Evolutionary conservation across 2,113 vertebrate genomes (phyloP).

Genomic region (Rhabdomys dilectus): DNA sequence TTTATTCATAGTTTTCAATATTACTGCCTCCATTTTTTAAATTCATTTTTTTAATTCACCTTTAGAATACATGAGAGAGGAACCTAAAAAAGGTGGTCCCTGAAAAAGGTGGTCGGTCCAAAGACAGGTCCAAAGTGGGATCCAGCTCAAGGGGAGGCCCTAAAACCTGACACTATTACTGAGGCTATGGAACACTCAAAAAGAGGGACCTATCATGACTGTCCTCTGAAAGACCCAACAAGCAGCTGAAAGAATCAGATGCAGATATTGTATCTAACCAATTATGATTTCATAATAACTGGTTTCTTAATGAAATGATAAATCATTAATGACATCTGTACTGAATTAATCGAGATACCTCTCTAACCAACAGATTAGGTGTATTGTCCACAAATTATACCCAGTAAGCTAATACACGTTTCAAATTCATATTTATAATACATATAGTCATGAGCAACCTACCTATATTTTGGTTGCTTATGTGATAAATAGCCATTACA

Average conservation of each 20-base stretch:
- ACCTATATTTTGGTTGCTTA: background rate
- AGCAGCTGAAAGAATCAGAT: no score
- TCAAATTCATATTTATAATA: background rate
- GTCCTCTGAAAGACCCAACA: no score
- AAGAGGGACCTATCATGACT: no score
- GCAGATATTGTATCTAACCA: no score
- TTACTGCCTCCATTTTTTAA: background rate
- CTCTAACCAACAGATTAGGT: background rate
- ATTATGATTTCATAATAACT: background rate
- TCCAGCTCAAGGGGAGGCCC: no score
- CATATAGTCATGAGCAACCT: background rate
- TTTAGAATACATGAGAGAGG: background rate
- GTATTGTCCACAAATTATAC: background rate
- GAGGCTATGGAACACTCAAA: no score
- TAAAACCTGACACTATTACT: no score
- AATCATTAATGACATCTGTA: background rate
- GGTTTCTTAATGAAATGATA: background rate
- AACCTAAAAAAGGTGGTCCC: no score
- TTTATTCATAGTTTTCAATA: background rate
- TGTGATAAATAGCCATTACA: background rate
- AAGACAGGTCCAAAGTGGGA: no score
- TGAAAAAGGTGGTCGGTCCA: no score
- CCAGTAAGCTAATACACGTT: background rate
- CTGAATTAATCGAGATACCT: constrained; percentile 5
- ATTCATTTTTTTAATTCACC: background rate